Conservation (phyloP, 2,888 invertebrate genomes). For the Catonia carolina region DNA sequence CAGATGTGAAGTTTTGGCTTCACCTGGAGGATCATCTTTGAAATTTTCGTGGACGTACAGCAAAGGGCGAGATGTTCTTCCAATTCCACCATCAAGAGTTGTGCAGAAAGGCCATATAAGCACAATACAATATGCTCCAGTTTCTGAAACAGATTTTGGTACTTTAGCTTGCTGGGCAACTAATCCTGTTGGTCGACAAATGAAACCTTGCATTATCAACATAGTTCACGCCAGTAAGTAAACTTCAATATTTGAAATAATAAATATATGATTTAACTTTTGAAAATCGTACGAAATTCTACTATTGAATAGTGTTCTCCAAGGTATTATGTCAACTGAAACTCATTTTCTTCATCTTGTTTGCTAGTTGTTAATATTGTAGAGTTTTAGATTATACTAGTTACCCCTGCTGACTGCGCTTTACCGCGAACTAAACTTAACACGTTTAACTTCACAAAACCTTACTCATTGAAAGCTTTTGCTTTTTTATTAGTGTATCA, state of each 20-base stretch:
- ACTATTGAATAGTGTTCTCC: no score
- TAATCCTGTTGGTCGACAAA: slow-evolving; percentile 74
- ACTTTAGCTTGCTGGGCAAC: slow-evolving; percentile 84
- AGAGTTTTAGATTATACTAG: no score
- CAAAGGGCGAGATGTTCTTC: slow-evolving; percentile 66
- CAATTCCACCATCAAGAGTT: slow-evolving; percentile 58
- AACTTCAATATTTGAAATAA: neutral
- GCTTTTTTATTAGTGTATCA: no score
- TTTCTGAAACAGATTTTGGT: slow-evolving; percentile 59
- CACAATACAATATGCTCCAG: slow-evolving; percentile 52
- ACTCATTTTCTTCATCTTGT: no score
- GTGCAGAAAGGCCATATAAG: slow-evolving; percentile 47
- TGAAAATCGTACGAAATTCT: no score
- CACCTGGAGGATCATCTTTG: slow-evolving; percentile 57
- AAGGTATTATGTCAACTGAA: no score
- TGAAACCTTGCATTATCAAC: slow-evolving; percentile 72
- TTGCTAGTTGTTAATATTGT: no score
- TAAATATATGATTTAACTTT: no score
- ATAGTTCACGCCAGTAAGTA: slow-evolving; percentile 72
- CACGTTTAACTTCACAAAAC: no score
- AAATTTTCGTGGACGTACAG: slow-evolving; percentile 83
- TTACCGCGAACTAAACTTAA: no score
- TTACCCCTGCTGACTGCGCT: no score
- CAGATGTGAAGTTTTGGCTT: slow-evolving; percentile 74
- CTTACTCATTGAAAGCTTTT: no score